Evolutionary conservation across 2,797 vertebrate species (phyloP).

Genomic region (Sus cebifrons): DNA sequence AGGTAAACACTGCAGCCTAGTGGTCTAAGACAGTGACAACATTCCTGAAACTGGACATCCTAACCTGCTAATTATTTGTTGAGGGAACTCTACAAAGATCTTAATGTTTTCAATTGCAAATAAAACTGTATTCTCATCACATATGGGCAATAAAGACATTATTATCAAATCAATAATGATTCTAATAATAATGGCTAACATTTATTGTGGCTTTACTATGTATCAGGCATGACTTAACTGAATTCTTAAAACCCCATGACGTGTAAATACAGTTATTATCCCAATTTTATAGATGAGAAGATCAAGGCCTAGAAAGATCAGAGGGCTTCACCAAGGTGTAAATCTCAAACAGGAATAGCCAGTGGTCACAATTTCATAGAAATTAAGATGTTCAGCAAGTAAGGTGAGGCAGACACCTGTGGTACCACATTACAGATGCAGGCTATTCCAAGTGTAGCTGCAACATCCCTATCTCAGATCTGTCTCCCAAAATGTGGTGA

Average conservation of each 20-base stretch:
- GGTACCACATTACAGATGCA: not conserved
- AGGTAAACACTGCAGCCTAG: slow-evolving; percentile 8
- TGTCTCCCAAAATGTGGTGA: not conserved
- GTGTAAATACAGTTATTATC: slow-evolving; percentile 34
- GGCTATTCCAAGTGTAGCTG: not conserved
- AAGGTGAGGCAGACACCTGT: not conserved
- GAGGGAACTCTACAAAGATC: slow-evolving; percentile 19
- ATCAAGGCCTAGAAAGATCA: not conserved
- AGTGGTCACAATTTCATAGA: slow-evolving; percentile 11
- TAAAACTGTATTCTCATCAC: slow-evolving; percentile 41
- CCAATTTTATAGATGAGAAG: slow-evolving; percentile 46
- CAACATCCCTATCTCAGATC: not conserved
- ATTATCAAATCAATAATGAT: slow-evolving; percentile 43
- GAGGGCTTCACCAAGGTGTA: not conserved
- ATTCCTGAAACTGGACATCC: not conserved
- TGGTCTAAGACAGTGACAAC: slow-evolving; percentile 33
- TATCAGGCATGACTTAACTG: slow-evolving; percentile 30
- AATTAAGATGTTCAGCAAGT: not conserved
- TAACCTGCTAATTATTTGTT: slow-evolving; percentile 44
- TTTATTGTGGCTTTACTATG: slow-evolving; percentile 29
- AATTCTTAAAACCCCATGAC: not conserved
- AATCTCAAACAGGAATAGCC: slow-evolving; percentile 1
- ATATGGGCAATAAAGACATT: not conserved
- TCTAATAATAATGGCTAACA: slow-evolving; percentile 37
- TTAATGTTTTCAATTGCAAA: slow-evolving; percentile 49